Base-by-base conservation (phyloP, 2,888 invertebrate species). In the Arge pagana region DNA sequence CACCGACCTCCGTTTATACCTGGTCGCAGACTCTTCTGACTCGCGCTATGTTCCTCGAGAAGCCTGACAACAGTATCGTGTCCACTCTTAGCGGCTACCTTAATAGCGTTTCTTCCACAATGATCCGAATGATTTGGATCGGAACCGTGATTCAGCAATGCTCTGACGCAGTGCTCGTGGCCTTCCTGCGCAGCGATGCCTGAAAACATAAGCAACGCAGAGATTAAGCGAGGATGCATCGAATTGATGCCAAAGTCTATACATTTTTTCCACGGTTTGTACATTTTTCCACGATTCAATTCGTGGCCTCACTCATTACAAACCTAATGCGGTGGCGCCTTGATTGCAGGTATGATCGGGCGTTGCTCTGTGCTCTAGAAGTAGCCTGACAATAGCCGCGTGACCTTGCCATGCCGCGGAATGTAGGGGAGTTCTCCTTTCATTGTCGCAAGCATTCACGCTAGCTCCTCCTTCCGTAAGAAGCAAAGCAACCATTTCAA, bases 331-430 rank as follows among this genome's bases (percentile, higher is more conserved):
- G 10, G 96, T 96, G 39, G 96, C 96, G 16, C 96, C 96, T 79
- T 96, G 96, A 68, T 93, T 92, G 73, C 96, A 96, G 0, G 92
- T 90, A 63, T 95, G 94, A 77, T 94, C 88, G 13, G 93, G 90
- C 50, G 83, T 76, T 0, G 96, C 95, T 4, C 92, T 92, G 63
- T 86, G 85, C 65, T 87, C 86, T 36, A 96, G 80, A 10, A 93
- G 78, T 30, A 93, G 79, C 53, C 88, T 83, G 59, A 96, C 92
- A 31, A 93, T 93, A 41, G 85, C 84, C 30, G 87, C 84, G 67
- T 96, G 92, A 0, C 96, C 96, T 71, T 96, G 93, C 96, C 96
- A 96, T 45, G 95, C 91, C 11, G 96, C 96, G 26, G 94, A 94
- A 79, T 96, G 96, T 57, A 96, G 79, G 1, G 96, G 93, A 0